Conservation (phyloP, 2,888 invertebrate species). For the Laothoe populi region DNA sequence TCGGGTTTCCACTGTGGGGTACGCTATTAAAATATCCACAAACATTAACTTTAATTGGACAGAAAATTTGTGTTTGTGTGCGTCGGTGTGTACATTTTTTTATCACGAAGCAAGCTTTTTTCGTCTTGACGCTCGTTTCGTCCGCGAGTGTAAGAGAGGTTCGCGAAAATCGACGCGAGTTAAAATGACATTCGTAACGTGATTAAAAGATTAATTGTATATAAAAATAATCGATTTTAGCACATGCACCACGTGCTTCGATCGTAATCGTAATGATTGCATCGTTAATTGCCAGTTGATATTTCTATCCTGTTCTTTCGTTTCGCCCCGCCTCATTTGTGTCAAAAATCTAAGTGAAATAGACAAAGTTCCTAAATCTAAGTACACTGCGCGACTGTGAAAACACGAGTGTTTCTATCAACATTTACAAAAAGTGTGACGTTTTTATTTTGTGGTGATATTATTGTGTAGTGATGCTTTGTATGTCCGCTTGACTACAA, state of each 20-base stretch:
- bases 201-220: slow-evolving; percentile 48
- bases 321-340: slow-evolving; percentile 50
- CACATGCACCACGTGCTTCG: slow-evolving; percentile 77
- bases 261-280: slow-evolving; percentile 69
- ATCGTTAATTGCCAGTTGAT: slow-evolving; percentile 71
- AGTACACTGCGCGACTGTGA: slow-evolving; percentile 35
- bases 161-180: slow-evolving; percentile 47
- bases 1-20: slow-evolving; percentile 83
- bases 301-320: slow-evolving; percentile 68
- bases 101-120: slow-evolving; percentile 66
- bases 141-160: slow-evolving; percentile 7
- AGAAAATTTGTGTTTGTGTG: slow-evolving; percentile 82
- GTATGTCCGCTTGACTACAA: slow-evolving; percentile 55
- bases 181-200: slow-evolving; percentile 81
- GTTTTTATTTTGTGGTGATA: slow-evolving; percentile 53
- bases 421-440: slow-evolving; percentile 54
- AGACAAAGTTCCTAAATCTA: slow-evolving; percentile 30
- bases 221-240: slow-evolving; percentile 42
- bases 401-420: slow-evolving; percentile 46
- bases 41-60: slow-evolving; percentile 85
- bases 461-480: slow-evolving; percentile 77
- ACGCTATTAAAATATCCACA: slow-evolving; percentile 84
- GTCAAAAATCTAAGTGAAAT: slow-evolving; percentile 26
- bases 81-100: slow-evolving; percentile 69
- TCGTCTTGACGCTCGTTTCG: slow-evolving; percentile 43